A percentile compares a stretch with the other conserved stretches of the same genome.
phyloP scores from a whole-genome alignment of 2,113 vertebrate species.

The Planiliza haematocheilus region DNA sequence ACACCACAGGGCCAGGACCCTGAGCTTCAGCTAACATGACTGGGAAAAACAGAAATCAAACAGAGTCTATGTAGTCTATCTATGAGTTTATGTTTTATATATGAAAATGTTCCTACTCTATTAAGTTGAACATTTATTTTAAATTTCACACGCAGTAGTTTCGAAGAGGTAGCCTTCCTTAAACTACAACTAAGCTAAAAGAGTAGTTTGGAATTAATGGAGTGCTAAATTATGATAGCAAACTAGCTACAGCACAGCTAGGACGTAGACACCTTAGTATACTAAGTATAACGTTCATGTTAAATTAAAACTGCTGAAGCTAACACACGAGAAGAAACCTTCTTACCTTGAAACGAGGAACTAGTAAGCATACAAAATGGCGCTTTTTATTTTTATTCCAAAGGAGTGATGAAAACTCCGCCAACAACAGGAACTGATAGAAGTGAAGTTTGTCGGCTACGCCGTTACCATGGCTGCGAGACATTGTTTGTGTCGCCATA shows the following conservation, averaged over 20 bases:
- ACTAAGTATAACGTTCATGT: background rate
- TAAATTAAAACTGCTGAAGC: background rate
- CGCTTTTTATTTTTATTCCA: background rate
- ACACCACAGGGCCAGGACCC: slow-evolving; percentile 27
- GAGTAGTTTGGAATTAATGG: background rate
- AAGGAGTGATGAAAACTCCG: background rate
- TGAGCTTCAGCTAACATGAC: slow-evolving; percentile 74
- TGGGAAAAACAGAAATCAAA: slow-evolving; percentile 29
- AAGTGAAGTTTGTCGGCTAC: background rate
- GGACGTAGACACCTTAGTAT: background rate
- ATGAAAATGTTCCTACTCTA: too few species aligned
- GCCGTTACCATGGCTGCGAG: slow-evolving; percentile 33
- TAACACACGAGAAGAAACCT: background rate
- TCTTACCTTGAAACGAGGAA: slow-evolving; percentile 34
- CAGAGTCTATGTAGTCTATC: too few species aligned
- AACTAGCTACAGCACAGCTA: background rate
- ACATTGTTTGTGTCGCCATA: slow-evolving; percentile 7
- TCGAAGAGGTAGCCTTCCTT: background rate
- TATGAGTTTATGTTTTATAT: too few species aligned
- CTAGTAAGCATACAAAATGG: background rate
- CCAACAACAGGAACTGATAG: fast-evolving
- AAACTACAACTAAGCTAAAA: background rate
- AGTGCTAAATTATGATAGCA: background rate
- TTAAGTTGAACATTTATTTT: too few species aligned
- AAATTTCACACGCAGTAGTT: too few species aligned